Base-by-base conservation (phyloP, 2,113 vertebrate species). In the Triplophysa dalaica region DNA sequence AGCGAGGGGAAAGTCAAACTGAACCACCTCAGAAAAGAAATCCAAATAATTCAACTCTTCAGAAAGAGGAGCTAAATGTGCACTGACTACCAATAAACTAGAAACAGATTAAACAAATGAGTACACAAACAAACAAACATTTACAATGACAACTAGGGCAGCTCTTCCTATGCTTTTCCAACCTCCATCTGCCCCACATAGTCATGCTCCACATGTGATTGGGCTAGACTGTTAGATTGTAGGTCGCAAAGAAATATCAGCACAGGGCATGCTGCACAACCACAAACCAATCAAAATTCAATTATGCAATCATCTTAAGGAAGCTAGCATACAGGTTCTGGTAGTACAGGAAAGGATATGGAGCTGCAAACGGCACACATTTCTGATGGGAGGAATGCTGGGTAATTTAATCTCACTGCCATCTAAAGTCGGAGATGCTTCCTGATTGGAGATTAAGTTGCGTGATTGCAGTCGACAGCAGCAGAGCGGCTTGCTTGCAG, bases 211-310 rank as follows among this genome's bases (percentile, higher is more conserved):
- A 8, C 45, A 58, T 56, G 75, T 4, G 16, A 33, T 24, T 29
- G 38, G 4, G 12, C 48, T 56, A 58, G 26, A 5, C n/a, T 2
- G 24, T 70, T 52, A 70, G 24, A 54, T 29, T 43, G 52, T 26
- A 56, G 72, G 26, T 62, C 3, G 10, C 64, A 67, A 33, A 54
- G 14, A 67, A 50, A 54, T 11, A 16, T 48, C 29, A 7, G 19
- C 54, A 58, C 54, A 9, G 26, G 38, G 72, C 70, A 62, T n/a
- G 10, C 76, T 38, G 50, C 21, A 45, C 8, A 77, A 68, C 77
- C 65, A 83, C 81, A 63, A 79, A 78, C 58, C 41, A 38, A 81
- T 72, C 45, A 64, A 69, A 70, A 81, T 86, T 60, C 82, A 84
- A 85, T 81, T 80, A 82, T 22, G 68, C 70, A 29, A 73, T 77